Evolutionary conservation across 2,797 vertebrate genomes (phyloP).

Genomic region (Masticophis lateralis): DNA sequence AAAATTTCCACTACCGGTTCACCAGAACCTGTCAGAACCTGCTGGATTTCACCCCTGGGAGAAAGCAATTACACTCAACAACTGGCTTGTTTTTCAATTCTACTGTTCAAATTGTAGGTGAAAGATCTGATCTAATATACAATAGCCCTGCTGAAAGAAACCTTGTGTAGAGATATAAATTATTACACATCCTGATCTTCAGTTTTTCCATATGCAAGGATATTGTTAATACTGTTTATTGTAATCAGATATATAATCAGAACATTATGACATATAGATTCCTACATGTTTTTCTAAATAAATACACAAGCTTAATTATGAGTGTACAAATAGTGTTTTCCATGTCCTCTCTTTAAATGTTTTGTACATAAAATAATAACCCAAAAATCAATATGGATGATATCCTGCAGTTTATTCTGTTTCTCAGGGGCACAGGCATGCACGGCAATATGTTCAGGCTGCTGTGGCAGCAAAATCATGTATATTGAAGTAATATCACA

Average conservation of each 20-base stretch:
- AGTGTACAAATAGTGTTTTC: neutral
- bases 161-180: neutral
- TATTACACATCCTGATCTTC: neutral
- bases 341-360: neutral
- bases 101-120: neutral
- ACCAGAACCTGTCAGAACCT: too few relatives aligned
- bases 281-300: neutral
- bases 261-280: neutral
- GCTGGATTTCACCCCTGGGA: too few relatives aligned
- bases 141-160: neutral
- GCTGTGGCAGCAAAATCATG: neutral
- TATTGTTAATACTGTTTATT: neutral
- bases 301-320: neutral
- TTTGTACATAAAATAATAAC: neutral
- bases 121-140: neutral
- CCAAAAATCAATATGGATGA: neutral
- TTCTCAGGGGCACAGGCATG: neutral
- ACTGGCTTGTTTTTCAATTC: neutral
- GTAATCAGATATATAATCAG: neutral
- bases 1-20: too few relatives aligned
- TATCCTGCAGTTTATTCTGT: neutral
- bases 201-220: neutral
- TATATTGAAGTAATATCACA: neutral
- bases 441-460: neutral
- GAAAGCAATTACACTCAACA: neutral